Evolutionary conservation across 2,113 vertebrate genomes (phyloP), one percentile per base, ranked within the genome.

Genomic region (Lasiurus borealis): DNA sequence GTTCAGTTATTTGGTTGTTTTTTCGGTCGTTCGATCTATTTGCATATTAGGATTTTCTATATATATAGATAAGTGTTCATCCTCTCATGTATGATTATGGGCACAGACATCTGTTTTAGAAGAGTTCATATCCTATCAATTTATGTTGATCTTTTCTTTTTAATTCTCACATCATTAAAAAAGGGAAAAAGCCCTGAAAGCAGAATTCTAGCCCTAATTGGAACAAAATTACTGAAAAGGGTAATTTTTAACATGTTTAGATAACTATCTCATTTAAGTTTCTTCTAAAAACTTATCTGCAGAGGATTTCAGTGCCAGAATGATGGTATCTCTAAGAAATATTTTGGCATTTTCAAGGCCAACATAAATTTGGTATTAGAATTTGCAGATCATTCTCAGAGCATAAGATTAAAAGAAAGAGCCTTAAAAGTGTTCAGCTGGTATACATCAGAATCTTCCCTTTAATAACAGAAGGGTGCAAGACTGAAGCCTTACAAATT

Each of bases 281-380:
- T 95, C 29, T 95, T 95, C 71, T 46, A 81, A 90, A 81, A 48
- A 95, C 96, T 90, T 85, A 71, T 83, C 72, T 93, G 68, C 34
- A 92, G 19, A 93, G 31, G 81, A 87, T 8, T 72, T 71, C 48
- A 75, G 36, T 82, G 54, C 62, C 54, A 78, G 36, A 62, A 94
- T 90, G 84, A 97, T 96, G 68, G 3, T 91, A 95, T 96, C 96
- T 92, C 52, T 91, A 50, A 90, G 52, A 96, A 96, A 89, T 87
- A 91, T 59, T 91, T 94, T 68, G 88, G 34, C 71, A 89, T 94
- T 93, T 96, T 82, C 10, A 83, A 89, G 21, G 64, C 90, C 66
- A 96, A 88, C 80, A 94, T 97, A 95, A 96, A 89, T 68, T 85
- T 85, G 46, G 64, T 86, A 93, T 69, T 89, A 64, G 86, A 91